phyloP scores from a whole-genome alignment of 30 jellyfish, hydroid and myxozoan genomes.

The Clytia hemisphaerica region DNA sequence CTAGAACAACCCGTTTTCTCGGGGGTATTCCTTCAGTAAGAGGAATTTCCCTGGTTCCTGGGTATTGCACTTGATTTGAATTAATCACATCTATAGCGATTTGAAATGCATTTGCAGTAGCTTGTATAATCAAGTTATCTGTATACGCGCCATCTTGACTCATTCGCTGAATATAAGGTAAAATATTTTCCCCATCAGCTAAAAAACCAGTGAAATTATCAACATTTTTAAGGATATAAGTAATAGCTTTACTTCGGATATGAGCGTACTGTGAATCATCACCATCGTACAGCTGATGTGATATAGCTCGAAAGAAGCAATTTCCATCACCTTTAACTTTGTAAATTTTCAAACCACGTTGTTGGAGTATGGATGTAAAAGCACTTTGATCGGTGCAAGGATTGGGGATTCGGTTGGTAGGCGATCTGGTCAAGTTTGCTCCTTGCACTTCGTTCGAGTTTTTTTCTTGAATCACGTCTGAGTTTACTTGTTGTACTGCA shows the following conservation, averaged over 20 bases:
- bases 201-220: background rate
- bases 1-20: no score
- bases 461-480: no score
- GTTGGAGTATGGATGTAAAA: no score
- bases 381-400: no score
- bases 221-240: background rate
- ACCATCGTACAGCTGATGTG: background rate
- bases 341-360: background rate
- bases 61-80: no score
- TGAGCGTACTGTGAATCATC: background rate
- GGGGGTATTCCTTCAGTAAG: no score
- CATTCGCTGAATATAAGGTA: background rate
- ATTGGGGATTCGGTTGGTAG: no score
- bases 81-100: no score
- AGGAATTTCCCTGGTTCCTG: no score
- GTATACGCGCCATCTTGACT: background rate
- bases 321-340: conserved; percentile 13
- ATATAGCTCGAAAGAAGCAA: conserved; percentile 7
- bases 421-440: no score
- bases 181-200: background rate
- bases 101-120: conserved; percentile 10
- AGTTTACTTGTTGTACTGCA: no score
- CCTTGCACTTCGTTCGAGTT: no score
- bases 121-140: conserved; percentile 5
- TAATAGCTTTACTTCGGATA: background rate